Evolutionary conservation across 2,888 invertebrate genomes (phyloP).

Genomic region (Teinopalpus imperialis): DNA sequence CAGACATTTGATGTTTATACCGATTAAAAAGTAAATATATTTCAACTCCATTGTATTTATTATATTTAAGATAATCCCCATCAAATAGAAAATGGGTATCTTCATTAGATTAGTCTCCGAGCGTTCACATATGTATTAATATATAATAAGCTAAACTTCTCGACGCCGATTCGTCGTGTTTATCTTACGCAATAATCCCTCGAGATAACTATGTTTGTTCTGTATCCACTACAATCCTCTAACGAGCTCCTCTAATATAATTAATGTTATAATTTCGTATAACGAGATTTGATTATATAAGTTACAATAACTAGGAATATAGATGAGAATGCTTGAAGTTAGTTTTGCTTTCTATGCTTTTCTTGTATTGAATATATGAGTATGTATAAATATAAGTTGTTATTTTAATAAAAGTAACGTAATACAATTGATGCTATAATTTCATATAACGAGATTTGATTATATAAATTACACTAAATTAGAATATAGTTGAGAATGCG

Average conservation of each 20-base stretch:
- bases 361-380: too few species aligned
- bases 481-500: not conserved
- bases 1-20: too few species aligned
- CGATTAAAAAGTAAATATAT: too few species aligned
- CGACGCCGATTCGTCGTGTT: slow-evolving; percentile 5
- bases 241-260: slow-evolving; percentile 26
- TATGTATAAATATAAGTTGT: too few species aligned
- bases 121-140: slow-evolving; percentile 1
- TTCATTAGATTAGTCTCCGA: not conserved
- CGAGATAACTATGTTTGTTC: slow-evolving; percentile 45
- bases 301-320: slow-evolving; percentile 1
- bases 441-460: slow-evolving; percentile 22
- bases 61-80: too few species aligned
- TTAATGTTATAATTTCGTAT: slow-evolving; percentile 26
- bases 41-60: too few species aligned
- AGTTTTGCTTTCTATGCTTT: too few species aligned
- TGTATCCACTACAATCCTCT: slow-evolving; percentile 41
- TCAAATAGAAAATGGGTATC: not conserved
- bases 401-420: too few species aligned
- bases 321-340: not conserved
- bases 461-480: slow-evolving; percentile 7
- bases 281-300: slow-evolving; percentile 22
- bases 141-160: slow-evolving; percentile 21
- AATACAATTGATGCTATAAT: slow-evolving; percentile 27
- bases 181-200: slow-evolving; percentile 25